A percentile compares a stretch with the other conserved stretches of the same genome.
These are phyloP conservation scores for Allacma fusca DNA, from an alignment of 2,888 invertebrate species.

Conservation along the genomic window DNA sequence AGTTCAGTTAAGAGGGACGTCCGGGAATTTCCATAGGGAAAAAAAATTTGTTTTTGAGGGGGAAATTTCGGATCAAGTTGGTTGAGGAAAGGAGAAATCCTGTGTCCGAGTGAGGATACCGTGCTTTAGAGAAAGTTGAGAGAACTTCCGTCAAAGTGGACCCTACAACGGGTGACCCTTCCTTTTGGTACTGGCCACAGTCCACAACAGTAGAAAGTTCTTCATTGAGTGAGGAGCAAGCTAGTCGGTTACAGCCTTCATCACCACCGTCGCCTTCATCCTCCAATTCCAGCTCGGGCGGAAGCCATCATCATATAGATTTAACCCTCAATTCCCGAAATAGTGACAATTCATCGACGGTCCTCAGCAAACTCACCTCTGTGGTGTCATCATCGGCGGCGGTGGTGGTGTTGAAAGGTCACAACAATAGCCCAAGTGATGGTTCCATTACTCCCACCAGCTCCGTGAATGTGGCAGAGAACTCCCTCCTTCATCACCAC, in stretches of 20 bases:
- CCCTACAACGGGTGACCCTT: conserved; percentile 50
- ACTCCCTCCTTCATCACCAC: conserved; percentile 1
- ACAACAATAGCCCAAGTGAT: conserved; percentile 23
- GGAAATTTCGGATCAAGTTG: too few species aligned
- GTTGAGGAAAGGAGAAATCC: too few species aligned
- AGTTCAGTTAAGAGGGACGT: too few species aligned
- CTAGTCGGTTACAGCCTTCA: conserved; percentile 24
- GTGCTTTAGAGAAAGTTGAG: too few species aligned
- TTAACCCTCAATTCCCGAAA: conserved; percentile 19
- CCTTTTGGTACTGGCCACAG: conserved; percentile 56
- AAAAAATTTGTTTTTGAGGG: too few species aligned
- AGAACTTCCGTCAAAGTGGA: conserved; percentile 57
- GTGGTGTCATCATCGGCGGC: conserved; percentile 25
- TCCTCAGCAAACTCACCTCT: conserved; percentile 20
- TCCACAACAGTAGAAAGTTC: conserved; percentile 31
- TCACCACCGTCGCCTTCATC: conserved; percentile 58
- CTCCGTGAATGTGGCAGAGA: neutral
- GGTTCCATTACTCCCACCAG: conserved; percentile 23
- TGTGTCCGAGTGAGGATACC: too few species aligned
- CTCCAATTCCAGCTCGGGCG: conserved; percentile 28
- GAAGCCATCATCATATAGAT: conserved; percentile 26
- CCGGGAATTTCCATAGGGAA: too few species aligned
- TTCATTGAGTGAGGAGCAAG: conserved; percentile 23
- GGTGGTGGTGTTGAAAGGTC: conserved; percentile 36
- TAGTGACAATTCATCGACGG: neutral